A percentile compares a stretch with the other conserved stretches of the same genome.
Conservation (phyloP, 2,797 vertebrate species). For the Tenualosa ilisha region DNA sequence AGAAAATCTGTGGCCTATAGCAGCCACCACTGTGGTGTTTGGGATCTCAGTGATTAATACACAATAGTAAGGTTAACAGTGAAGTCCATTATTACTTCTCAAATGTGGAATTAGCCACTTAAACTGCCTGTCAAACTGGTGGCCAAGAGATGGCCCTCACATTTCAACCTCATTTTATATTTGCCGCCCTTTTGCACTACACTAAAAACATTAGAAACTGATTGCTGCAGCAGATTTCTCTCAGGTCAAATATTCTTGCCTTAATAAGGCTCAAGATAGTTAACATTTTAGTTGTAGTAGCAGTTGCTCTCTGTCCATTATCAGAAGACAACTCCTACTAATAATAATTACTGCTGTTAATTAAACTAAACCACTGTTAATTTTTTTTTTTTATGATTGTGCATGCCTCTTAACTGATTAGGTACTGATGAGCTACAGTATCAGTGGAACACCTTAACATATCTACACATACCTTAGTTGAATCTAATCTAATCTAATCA, state of each 20-base stretch:
- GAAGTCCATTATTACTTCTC: neutral
- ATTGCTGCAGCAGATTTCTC: neutral
- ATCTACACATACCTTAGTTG: too few species aligned
- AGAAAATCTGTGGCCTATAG: neutral
- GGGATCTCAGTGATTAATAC: neutral
- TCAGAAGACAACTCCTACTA: too few species aligned
- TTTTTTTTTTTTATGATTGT: neutral
- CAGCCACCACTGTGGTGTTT: neutral
- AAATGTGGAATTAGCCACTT: neutral
- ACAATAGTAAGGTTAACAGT: neutral
- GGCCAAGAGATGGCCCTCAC: neutral
- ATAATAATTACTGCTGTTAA: too few species aligned
- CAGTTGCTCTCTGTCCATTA: too few species aligned
- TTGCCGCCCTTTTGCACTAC: neutral
- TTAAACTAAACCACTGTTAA: too few species aligned
- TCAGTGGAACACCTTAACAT: too few species aligned
- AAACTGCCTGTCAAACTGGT: neutral
- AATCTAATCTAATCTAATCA: neutral
- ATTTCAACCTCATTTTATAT: neutral
- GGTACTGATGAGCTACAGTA: neutral
- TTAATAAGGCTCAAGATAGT: neutral
- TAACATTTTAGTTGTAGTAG: too few species aligned
- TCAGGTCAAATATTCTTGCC: neutral
- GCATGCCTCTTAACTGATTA: neutral
- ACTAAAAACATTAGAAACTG: neutral